A percentile compares a stretch with the other conserved stretches of the same genome.
Evolutionary conservation across 1,140 invertebrate species (phyloP).

Genomic region (Tribolium castaneum): DNA sequence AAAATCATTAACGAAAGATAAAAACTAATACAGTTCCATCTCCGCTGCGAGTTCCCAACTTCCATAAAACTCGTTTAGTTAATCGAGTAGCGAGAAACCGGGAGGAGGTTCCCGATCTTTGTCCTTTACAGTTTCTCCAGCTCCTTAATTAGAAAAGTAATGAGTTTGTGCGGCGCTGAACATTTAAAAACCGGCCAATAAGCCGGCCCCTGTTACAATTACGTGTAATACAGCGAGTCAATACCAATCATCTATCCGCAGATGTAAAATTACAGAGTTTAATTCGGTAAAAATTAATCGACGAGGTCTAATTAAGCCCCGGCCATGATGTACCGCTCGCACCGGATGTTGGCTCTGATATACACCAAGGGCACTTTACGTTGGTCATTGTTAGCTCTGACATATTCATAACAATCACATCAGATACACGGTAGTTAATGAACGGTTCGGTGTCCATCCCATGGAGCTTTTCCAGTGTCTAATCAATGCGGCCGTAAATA

Average conservation of each 20-base stretch:
- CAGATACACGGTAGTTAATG: neutral
- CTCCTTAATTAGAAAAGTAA: conserved; percentile 26
- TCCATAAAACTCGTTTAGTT: neutral
- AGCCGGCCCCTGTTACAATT: conserved; percentile 38
- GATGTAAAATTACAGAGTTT: conserved; percentile 38
- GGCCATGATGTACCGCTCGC: neutral
- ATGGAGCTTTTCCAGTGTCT: neutral
- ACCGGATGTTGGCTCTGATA: conserved; percentile 21
- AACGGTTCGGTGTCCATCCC: neutral
- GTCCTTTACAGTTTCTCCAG: neutral
- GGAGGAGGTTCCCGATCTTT: conserved; percentile 2
- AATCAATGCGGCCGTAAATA: conserved; percentile 8
- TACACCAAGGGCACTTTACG: conserved; percentile 16
- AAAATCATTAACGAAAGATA: neutral
- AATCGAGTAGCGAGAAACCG: neutral
- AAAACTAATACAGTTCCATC: neutral
- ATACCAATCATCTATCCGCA: conserved; percentile 28
- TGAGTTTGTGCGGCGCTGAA: conserved; percentile 9
- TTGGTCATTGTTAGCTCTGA: conserved; percentile 19
- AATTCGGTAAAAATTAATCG: conserved; percentile 41
- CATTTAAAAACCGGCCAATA: conserved; percentile 37
- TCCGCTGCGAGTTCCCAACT: neutral
- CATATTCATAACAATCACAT: conserved; percentile 10
- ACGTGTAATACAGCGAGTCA: conserved; percentile 33
- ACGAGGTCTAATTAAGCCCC: conserved; percentile 22